Conservation (phyloP, 2,888 invertebrate genomes). For the Polylopha cassiicola region DNA sequence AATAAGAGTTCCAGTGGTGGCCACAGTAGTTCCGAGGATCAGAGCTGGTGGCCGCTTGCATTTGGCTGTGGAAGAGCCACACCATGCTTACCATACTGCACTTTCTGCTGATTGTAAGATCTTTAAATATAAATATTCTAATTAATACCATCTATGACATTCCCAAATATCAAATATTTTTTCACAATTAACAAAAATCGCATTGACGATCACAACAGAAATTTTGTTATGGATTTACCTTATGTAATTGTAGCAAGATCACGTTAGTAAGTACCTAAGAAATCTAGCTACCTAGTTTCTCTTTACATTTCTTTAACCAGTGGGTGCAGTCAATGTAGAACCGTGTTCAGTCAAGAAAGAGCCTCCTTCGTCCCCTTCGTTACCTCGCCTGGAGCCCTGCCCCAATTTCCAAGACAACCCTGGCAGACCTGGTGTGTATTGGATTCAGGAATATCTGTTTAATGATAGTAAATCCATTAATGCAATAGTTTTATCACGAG, state of each 20-base stretch:
- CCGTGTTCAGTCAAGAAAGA: conserved; percentile 33
- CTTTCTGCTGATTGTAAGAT: conserved; percentile 49
- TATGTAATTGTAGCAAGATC: too few relatives aligned
- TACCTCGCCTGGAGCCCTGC: conserved; percentile 17
- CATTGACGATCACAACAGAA: too few relatives aligned
- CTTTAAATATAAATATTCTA: conserved; percentile 4
- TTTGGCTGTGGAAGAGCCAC: conserved; percentile 73
- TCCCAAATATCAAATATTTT: too few relatives aligned
- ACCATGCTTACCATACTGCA: conserved; percentile 60
- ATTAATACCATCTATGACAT: too few relatives aligned
- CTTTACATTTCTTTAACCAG: conserved; percentile 23
- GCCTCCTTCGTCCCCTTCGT: conserved; percentile 18
- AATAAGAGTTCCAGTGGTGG: conserved; percentile 79
- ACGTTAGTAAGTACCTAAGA: too few relatives aligned
- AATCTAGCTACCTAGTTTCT: too few relatives aligned
- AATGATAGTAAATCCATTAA: too few relatives aligned
- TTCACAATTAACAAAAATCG: too few relatives aligned
- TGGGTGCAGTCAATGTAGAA: conserved; percentile 42
- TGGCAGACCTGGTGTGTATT: too few relatives aligned
- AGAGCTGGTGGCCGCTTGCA: conserved; percentile 68
- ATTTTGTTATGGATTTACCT: too few relatives aligned
- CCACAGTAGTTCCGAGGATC: conserved; percentile 76
- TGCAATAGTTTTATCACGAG: too few relatives aligned
- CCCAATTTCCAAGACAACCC: conserved; percentile 25
- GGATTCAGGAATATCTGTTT: too few relatives aligned